These are phyloP conservation scores for Macquaria australasica DNA, from an alignment of 2,113 vertebrate species.

Conservation along the genomic window DNA sequence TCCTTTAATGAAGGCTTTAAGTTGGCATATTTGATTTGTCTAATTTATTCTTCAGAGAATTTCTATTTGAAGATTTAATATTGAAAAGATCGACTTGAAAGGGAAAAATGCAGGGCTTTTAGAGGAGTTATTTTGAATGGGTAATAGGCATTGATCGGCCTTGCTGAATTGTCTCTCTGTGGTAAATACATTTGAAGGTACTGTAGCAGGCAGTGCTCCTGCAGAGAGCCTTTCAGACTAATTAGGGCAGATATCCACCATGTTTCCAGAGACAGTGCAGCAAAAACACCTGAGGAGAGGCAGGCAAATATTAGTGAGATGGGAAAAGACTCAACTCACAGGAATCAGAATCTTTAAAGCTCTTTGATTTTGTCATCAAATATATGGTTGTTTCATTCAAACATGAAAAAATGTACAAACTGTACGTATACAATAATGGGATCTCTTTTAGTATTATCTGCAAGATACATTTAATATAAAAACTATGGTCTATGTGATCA, in stretches of 20 bases:
- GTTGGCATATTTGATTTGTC: conserved; percentile 84
- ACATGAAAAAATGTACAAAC: not conserved
- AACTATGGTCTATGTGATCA: not conserved
- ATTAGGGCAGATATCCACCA: conserved; percentile 56
- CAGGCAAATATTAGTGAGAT: conserved; percentile 22
- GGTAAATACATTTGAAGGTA: conserved; percentile 64
- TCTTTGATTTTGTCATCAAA: not conserved
- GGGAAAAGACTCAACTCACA: conserved; percentile 20
- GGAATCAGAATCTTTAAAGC: not conserved
- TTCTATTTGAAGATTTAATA: conserved; percentile 81
- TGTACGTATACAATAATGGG: not conserved
- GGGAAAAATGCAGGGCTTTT: conserved; percentile 73
- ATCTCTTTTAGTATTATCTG: not conserved
- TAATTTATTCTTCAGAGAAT: conserved; percentile 85
- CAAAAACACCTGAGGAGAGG: conserved; percentile 39
- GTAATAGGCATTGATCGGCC: conserved; percentile 74
- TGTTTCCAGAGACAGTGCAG: conserved; percentile 38
- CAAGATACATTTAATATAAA: not conserved
- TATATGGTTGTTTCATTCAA: not conserved
- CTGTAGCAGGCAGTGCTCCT: conserved; percentile 36
- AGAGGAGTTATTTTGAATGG: conserved; percentile 71
- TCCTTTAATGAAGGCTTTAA: conserved; percentile 84
- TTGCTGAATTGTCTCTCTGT: conserved; percentile 60
- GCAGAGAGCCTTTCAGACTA: conserved; percentile 65
- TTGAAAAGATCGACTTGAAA: conserved; percentile 79